Evolutionary conservation across 2,113 vertebrate genomes (phyloP).

Genomic region (Silurus glanis): DNA sequence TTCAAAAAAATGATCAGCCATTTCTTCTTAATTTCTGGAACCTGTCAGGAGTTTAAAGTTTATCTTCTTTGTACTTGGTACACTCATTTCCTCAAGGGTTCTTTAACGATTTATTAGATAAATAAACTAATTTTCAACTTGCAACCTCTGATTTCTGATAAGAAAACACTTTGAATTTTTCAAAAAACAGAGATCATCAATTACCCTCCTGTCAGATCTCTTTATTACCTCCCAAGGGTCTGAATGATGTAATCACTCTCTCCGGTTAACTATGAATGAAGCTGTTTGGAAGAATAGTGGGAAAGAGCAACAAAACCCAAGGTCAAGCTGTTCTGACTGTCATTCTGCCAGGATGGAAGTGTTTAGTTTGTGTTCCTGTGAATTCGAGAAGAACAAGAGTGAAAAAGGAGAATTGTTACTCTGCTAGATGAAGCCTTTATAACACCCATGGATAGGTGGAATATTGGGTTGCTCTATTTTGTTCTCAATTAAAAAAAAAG

Average conservation of each 20-base stretch:
- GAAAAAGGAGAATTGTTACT: background rate
- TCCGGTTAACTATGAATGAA: background rate
- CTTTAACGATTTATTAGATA: background rate
- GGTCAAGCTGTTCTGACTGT: slow-evolving; percentile 13
- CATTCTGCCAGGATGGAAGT: background rate
- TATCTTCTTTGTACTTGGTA: background rate
- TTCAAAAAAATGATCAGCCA: background rate
- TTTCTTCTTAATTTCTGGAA: background rate
- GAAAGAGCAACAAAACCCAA: background rate
- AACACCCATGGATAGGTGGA: background rate
- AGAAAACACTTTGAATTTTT: background rate
- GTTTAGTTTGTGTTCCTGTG: background rate
- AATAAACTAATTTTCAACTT: background rate
- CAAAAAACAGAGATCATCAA: background rate
- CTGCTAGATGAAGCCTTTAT: slow-evolving; percentile 8
- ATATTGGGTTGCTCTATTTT: background rate
- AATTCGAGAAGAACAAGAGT: background rate
- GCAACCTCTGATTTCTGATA: background rate
- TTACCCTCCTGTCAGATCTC: background rate
- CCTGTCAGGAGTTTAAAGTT: background rate
- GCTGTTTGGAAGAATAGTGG: background rate
- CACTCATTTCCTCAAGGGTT: background rate
- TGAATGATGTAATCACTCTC: background rate
- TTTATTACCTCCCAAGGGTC: background rate
- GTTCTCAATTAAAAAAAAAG: background rate